Evolutionary conservation across 2,888 invertebrate species (phyloP), one percentile per base, ranked within the genome.

Genomic region (Lordiphosa andalusiaca): DNA sequence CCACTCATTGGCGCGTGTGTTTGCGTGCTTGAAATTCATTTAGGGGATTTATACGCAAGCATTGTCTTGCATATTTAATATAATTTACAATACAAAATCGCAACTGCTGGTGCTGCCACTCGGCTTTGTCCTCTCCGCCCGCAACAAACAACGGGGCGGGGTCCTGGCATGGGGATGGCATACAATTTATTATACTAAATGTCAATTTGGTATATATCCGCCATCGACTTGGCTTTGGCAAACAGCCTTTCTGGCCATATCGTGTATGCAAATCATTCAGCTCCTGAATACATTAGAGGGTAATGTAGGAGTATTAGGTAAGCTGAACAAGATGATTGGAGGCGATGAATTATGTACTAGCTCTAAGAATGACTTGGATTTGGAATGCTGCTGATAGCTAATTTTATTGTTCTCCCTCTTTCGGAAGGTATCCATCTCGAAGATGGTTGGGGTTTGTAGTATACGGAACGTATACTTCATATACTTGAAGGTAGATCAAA

Each of bases 21-120:
- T 76, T 76, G 85, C 78, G 86, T 85, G 84, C 86, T 85, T 85
- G 82, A 85, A 80, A 85, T 80, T 85, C 84, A 84, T 80, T 85
- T 81, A 76, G 78, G 62, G 84, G 82, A 85, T 85, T 80, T 80
- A 84, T 71, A 67, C 62, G 54, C 67, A 73, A 71, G 84, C 80
- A 69, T 66, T 81, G 84, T 65, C 83, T 73, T 85, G 80, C 80
- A 80, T 80, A 80, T 80, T 85, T 80, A 73, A 80, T 85, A 84
- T 71, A 81, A 85, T 85, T 85, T 85, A 63, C 65, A 67, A 67
- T 62, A 53, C 65, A 65, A 65, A 53, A 44, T 73, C 57, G 46
- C 48, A 69, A 49, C 52, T 69, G 66, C 46, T 50, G 25, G n/a
- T 23, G 63, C 44, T 30, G 23, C 38, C n/a, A n/a, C n/a, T 33